Conservation (phyloP, 2,113 vertebrate species). For the Tichodroma muraria region DNA sequence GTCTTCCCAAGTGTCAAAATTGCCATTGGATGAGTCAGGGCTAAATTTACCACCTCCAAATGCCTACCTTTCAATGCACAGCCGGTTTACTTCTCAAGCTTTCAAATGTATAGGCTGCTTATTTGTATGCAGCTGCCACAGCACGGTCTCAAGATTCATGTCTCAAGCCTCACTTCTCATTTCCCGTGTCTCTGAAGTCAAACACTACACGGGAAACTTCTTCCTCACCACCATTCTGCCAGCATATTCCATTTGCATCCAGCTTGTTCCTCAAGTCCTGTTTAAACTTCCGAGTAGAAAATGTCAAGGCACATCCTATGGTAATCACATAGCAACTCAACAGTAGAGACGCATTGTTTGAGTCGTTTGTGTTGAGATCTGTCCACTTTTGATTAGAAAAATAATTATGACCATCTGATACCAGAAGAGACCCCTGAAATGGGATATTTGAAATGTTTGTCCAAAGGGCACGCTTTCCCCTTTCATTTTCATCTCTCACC, state of each 20-base stretch:
- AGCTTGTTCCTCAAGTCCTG: background rate
- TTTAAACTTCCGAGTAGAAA: background rate
- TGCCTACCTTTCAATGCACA: slow-evolving; percentile 65
- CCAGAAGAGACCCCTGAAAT: background rate
- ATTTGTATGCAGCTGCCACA: slow-evolving; percentile 34
- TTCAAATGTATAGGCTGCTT: slow-evolving; percentile 54
- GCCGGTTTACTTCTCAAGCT: slow-evolving; percentile 39
- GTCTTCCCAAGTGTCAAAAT: slow-evolving; percentile 58
- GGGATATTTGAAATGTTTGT: background rate
- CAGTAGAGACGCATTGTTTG: background rate
- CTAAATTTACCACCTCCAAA: slow-evolving; percentile 61
- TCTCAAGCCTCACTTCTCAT: background rate
- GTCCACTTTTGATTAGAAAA: background rate
- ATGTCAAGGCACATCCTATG: background rate
- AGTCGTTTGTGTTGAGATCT: background rate
- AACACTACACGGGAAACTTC: background rate
- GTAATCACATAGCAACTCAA: background rate
- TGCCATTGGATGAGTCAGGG: slow-evolving; percentile 60
- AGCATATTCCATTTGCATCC: background rate
- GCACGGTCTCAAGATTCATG: background rate
- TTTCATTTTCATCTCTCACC: background rate
- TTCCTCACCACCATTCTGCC: background rate
- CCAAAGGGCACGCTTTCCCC: background rate
- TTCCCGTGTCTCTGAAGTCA: background rate
- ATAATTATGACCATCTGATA: background rate